Evolutionary conservation across 2,888 invertebrate species (phyloP).

Genomic region (Eristalis arbustorum): DNA sequence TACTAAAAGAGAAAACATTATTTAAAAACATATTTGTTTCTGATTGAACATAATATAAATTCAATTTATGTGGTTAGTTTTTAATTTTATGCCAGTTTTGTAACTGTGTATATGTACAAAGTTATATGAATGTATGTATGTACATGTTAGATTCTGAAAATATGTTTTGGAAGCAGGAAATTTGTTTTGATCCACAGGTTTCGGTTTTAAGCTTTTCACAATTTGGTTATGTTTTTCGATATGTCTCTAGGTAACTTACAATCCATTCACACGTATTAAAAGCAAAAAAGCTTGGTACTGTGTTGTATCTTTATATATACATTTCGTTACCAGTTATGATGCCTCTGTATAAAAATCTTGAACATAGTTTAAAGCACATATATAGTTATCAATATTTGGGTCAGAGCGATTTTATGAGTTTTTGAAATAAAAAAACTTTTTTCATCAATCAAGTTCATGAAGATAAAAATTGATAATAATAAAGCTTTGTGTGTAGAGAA

Average conservation of each 20-base stretch:
- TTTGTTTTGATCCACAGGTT: constrained; percentile 29
- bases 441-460: neutral
- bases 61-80: too few species aligned
- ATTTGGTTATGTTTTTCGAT: too few species aligned
- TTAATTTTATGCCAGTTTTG: too few species aligned
- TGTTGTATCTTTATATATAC: too few species aligned
- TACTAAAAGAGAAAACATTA: too few species aligned
- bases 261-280: neutral
- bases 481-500: constrained; percentile 67
- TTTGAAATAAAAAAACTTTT: neutral
- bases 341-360: neutral
- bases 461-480: neutral
- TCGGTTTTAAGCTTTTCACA: neutral
- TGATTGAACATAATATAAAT: too few species aligned
- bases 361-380: neutral
- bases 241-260: neutral
- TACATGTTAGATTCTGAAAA: neutral
- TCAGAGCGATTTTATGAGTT: neutral
- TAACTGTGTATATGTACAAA: too few species aligned
- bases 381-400: neutral
- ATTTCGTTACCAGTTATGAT: neutral
- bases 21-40: too few species aligned
- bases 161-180: constrained; percentile 8
- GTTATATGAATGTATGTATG: too few species aligned
- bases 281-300: neutral